Percentiles rank a stretch among this genome's conserved stretches.
Conservation (phyloP, 1,140 invertebrate species). For the Drosophila ironensis region DNA sequence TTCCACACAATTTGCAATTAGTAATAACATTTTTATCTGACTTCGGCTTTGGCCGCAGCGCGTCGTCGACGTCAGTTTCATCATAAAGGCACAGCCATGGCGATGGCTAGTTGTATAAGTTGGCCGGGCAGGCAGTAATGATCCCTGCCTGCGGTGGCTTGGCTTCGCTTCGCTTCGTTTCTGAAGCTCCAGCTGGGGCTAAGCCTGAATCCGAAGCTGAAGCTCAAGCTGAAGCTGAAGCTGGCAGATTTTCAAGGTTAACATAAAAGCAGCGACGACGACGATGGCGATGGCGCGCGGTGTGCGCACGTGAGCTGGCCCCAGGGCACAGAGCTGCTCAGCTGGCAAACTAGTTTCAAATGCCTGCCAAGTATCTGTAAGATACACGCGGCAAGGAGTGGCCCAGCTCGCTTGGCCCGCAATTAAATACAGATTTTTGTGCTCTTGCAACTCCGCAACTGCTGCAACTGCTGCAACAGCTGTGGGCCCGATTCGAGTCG, state of each 20-base stretch:
- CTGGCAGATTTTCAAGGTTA: constrained; percentile 72
- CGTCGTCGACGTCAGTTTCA: constrained; percentile 31
- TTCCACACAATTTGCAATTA: constrained; percentile 79
- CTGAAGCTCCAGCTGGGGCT: constrained; percentile 2
- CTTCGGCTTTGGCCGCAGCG: too few relatives aligned
- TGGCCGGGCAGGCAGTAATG: constrained; percentile 62
- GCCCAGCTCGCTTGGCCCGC: constrained; percentile 32
- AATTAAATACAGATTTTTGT: constrained; percentile 68
- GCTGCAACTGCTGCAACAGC: constrained; percentile 32
- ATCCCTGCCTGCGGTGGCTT: constrained; percentile 62
- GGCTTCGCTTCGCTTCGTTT: constrained; percentile 31
- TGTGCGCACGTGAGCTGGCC: constrained; percentile 64
- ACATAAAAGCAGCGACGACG: too few relatives aligned
- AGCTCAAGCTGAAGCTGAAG: neutral
- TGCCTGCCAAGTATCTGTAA: constrained; percentile 69
- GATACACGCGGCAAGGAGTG: constrained; percentile 69
- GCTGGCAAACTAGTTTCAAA: constrained; percentile 75
- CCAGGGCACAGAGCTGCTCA: neutral
- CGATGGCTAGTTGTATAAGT: constrained; percentile 65
- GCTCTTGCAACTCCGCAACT: constrained; percentile 31
- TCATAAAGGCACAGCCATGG: constrained; percentile 55
- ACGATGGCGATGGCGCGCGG: constrained; percentile 46
- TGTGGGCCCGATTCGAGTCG: constrained; percentile 37
- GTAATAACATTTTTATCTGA: constrained; percentile 61
- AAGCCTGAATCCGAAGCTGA: constrained; percentile 1